phyloP scores from a whole-genome alignment of 2,888 invertebrate species.

The Antheraea assamensis region DNA sequence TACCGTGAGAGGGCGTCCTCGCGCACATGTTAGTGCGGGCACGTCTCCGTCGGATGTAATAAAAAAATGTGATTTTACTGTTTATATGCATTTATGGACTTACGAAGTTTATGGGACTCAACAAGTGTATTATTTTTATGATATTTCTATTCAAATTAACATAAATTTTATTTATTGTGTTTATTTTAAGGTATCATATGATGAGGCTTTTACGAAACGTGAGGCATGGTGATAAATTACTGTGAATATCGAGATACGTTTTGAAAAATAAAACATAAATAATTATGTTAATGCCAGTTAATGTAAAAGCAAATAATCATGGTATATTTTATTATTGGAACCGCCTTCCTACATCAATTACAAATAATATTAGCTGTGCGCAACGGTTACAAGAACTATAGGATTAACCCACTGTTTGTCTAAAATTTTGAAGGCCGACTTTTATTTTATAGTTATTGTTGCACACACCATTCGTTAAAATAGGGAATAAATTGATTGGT shows the following conservation, averaged over 20 bases:
- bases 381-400: too few species aligned
- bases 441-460: too few species aligned
- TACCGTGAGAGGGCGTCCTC: conserved; percentile 10
- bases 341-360: too few species aligned
- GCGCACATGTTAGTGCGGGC: conserved; percentile 4
- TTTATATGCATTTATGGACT: conserved; percentile 12
- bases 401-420: too few species aligned
- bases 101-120: conserved; percentile 3
- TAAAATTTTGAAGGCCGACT: too few species aligned
- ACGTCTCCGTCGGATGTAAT: conserved; percentile 12
- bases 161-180: background rate
- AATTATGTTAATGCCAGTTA: too few species aligned
- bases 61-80: conserved; percentile 17
- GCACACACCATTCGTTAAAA: too few species aligned
- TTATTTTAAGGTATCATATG: background rate
- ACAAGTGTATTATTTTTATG: conserved; percentile 13
- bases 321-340: too few species aligned
- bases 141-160: background rate
- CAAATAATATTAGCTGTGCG: too few species aligned
- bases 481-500: too few species aligned
- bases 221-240: background rate
- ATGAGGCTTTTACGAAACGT: background rate
- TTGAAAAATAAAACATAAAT: too few species aligned
- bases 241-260: background rate
- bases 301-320: too few species aligned